Base-by-base conservation (phyloP, 2,113 vertebrate genomes). In the Cairina moschata region DNA sequence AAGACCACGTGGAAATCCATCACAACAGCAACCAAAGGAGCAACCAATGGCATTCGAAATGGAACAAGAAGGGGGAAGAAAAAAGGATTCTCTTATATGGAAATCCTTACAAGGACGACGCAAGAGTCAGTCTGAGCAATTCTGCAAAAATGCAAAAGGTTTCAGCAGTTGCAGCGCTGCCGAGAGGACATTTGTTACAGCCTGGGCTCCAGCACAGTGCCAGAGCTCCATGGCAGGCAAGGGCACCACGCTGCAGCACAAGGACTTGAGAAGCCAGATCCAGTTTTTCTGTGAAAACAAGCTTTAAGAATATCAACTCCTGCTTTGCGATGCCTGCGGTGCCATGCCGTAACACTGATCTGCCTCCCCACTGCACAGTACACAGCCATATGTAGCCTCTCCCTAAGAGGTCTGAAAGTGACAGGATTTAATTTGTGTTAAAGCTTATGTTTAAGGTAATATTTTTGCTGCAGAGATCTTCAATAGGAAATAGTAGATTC, bases 261-360 rank as follows among this genome's bases (percentile, higher is more conserved):
- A n/a, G 8, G 5, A 1, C n/a, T 58, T 60, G 18, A 13, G 34
- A 76, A 71, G 2, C 1, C 74, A 82, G 2, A 28, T 31, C 5
- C 48, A 44, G 6, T 25, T 32, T 9, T 89, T 36, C 46, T 9
- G 17, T 23, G 56, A 58, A 59, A 78, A 48, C 2, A 5, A 69
- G 18, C 40, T 38, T 22, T 11, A 34, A n/a, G 58, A 86, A 34
- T 2, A 17, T 2, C 8, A 32, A 15, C n/a, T 29, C 4, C 12
- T 18, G 0, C 14, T 79, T 36, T 29, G 50, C n/a, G 40, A n/a
- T 10, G 9, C 10, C 29, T 8, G 0, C 1, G 8, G 50, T 26
- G 21, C 36, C 2, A 1, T 36, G 15, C 22, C 62, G 14, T 16
- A 75, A 15, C 17, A 9, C 6, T 0, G 1, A 13, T 17, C 16